Base-by-base conservation (phyloP, 2,888 invertebrate genomes). In the Agrotis segetum region DNA sequence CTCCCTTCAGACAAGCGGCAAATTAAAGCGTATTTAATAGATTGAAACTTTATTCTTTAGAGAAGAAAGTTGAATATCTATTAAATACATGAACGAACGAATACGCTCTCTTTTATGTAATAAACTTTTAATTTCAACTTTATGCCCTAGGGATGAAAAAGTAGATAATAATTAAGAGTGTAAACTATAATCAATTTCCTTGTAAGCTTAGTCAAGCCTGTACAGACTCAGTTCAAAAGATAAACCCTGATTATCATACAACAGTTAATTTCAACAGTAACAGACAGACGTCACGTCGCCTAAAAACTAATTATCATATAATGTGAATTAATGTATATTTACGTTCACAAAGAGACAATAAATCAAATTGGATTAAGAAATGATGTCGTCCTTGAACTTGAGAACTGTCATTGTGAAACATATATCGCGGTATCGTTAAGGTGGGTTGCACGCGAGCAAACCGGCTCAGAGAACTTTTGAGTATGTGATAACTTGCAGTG, bases 341-440 rank as follows among this genome's bases (percentile, higher is more conserved):
- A 78, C 16, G 71, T 63, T 46, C 40, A 62, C 40, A 62, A 29
- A 29, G 50, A 73, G n/a, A 59, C 73, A 60, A 77, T 83, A 67
- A 78, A 84, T 74, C 83, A 78, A 71, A 71, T 21, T 66, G 55
- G 63, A 72, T 77, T 73, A 62, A 74, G 79, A 71, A 80, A 84
- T 81, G 55, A 69, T 73, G 66, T 16, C 21, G 46, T 2, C 81
- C 78, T 74, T 84, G 84, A 84, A 84, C 83, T 74, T 84, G 84
- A 67, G 49, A 70, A 66, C 64, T 74, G 67, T 65, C 64, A 55
- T 69, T 72, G 61, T 14, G 66, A 67, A 69, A 71, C 16, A 34
- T 55, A 50, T 64, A 55, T 66, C 34, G 50, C 64, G 65, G 71
- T 71, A 9, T 75, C 69, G 62, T 73, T 82, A 67, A 79, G 72